phyloP scores from a whole-genome alignment of 2,888 invertebrate species.

The Eremobia ochroleuca region DNA sequence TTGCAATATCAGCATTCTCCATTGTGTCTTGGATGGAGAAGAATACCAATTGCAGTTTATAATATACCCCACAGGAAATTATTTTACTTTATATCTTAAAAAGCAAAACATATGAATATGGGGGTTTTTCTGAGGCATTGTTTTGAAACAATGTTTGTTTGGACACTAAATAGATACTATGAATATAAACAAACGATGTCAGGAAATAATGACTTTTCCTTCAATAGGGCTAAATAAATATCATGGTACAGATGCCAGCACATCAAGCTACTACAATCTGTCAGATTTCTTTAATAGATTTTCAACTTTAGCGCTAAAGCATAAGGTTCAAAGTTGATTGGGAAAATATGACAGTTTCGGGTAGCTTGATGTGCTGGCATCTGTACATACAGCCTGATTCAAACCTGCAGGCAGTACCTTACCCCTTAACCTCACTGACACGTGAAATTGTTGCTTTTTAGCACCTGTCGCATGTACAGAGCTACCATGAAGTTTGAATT shows the following conservation, averaged over 20 bases:
- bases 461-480: not conserved
- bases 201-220: not conserved
- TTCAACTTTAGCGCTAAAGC: too few relatives aligned
- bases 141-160: not conserved
- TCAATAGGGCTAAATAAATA: not conserved
- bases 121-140: conserved; percentile 23
- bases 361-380: too few relatives aligned
- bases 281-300: too few relatives aligned
- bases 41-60: conserved; percentile 80
- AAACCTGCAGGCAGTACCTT: not conserved
- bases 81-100: conserved; percentile 43
- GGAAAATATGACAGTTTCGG: too few relatives aligned
- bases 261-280: too few relatives aligned
- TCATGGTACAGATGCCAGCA: too few relatives aligned
- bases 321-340: too few relatives aligned
- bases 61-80: conserved; percentile 61
- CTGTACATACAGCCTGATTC: too few relatives aligned
- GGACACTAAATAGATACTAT: not conserved
- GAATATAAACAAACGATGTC: not conserved
- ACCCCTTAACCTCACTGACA: not conserved
- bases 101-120: conserved; percentile 55
- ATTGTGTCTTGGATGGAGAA: conserved; percentile 77
- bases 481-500: not conserved
- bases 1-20: conserved; percentile 85
- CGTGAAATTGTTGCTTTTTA: not conserved